A percentile compares a stretch with the other conserved stretches of the same genome.
Conservation (phyloP, 2,888 invertebrate species). For the Eupithecia insigniata region DNA sequence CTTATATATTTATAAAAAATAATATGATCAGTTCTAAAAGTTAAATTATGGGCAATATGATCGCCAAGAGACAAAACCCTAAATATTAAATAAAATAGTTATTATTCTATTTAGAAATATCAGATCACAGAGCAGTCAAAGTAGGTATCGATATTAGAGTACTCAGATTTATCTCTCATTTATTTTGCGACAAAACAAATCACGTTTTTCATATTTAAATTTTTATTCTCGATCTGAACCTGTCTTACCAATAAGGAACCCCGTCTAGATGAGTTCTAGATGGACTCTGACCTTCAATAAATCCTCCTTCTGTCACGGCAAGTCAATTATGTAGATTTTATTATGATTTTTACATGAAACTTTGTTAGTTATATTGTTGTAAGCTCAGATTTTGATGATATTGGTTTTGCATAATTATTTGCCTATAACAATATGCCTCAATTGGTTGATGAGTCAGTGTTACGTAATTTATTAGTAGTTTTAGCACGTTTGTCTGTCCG, state of each 20-base stretch:
- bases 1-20: no score
- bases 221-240: neutral
- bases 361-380: slow-evolving; percentile 21
- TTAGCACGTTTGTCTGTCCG: slow-evolving; percentile 28
- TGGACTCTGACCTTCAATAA: slow-evolving; percentile 20
- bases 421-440: neutral
- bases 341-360: slow-evolving; percentile 35
- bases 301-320: slow-evolving; percentile 33
- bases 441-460: slow-evolving; percentile 31
- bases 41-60: no score
- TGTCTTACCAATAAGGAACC: slow-evolving; percentile 13
- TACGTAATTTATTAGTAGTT: slow-evolving; percentile 26
- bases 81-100: neutral
- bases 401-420: slow-evolving; percentile 27
- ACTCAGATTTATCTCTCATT: no score
- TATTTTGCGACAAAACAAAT: neutral
- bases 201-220: neutral
- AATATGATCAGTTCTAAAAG: no score
- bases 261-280: slow-evolving; percentile 2
- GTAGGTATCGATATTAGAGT: no score
- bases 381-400: slow-evolving; percentile 20
- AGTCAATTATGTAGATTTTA: slow-evolving; percentile 42
- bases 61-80: no score
- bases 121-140: no score
- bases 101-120: neutral